Conservation (phyloP, 2,113 vertebrate genomes). For the Lepisosteus oculatus region DNA sequence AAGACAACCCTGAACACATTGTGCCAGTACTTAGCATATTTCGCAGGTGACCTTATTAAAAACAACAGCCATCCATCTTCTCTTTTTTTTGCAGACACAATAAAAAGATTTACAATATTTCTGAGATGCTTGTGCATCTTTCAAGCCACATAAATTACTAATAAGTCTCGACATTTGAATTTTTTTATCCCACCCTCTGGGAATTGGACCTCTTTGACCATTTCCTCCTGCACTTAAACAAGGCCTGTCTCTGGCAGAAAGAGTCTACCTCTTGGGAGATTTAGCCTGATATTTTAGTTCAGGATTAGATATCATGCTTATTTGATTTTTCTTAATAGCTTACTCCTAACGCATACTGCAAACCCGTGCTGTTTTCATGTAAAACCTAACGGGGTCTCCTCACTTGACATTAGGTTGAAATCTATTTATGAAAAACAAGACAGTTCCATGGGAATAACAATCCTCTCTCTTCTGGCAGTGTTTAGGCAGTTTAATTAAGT, state of each 20-base stretch:
- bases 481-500: neutral
- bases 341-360: neutral
- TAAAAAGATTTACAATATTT: slow-evolving; percentile 16
- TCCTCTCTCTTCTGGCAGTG: neutral
- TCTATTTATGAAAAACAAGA: neutral
- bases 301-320: slow-evolving; percentile 11
- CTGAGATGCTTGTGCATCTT: slow-evolving; percentile 1
- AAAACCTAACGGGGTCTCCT: neutral
- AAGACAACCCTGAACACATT: too few species aligned
- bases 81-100: slow-evolving; percentile 2
- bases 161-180: slow-evolving; percentile 22
- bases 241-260: slow-evolving; percentile 18
- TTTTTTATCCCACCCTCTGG: slow-evolving; percentile 17
- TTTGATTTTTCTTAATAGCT: slow-evolving; percentile 19
- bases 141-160: slow-evolving; percentile 20
- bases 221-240: slow-evolving; percentile 23
- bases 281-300: slow-evolving; percentile 10
- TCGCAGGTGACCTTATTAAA: neutral
- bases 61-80: neutral
- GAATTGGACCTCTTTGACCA: slow-evolving; percentile 21
- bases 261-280: slow-evolving; percentile 19
- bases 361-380: neutral
- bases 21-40: too few species aligned
- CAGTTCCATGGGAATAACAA: neutral
- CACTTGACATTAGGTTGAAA: neutral